A percentile compares a stretch with the other conserved stretches of the same genome.
These are phyloP conservation scores for Parambassis ranga DNA, from an alignment of 2,797 vertebrate genomes.

Conservation along the genomic window DNA sequence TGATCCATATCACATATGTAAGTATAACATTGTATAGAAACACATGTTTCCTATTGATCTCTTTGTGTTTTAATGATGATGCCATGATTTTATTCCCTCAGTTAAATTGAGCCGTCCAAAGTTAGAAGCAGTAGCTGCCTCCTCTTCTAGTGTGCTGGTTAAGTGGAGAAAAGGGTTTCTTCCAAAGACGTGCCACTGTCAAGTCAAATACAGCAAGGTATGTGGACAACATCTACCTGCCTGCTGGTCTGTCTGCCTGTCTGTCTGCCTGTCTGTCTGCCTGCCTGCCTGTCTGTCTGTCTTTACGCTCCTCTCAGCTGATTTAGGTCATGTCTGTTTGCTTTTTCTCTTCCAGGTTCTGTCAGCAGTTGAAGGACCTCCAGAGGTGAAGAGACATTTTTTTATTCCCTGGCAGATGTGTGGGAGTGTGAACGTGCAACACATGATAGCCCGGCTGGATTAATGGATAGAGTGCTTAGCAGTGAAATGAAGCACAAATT, in stretches of 20 bases:
- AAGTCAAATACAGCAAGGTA: slow-evolving; percentile 68
- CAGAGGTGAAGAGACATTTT: background rate
- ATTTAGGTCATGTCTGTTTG: background rate
- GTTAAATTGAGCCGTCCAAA: slow-evolving; percentile 42
- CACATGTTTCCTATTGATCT: background rate
- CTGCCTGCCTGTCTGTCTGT: too few species aligned
- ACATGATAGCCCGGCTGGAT: too few species aligned
- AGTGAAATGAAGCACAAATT: too few species aligned
- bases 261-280: too few species aligned
- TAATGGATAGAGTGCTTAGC: too few species aligned
- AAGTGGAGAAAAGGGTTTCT: rapidly evolving
- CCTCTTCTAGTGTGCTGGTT: slow-evolving; percentile 24
- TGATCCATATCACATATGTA: background rate
- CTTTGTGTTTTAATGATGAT: background rate
- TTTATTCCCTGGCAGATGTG: background rate
- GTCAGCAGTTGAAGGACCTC: background rate
- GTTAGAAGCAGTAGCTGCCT: background rate
- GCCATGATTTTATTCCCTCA: slow-evolving; percentile 18
- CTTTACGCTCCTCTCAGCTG: too few species aligned
- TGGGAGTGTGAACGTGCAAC: too few species aligned
- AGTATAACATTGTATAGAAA: slow-evolving; percentile 17
- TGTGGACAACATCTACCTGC: background rate
- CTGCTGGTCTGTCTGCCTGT: too few species aligned
- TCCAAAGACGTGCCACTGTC: background rate
- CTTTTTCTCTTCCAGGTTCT: slow-evolving; percentile 13